A percentile compares a stretch with the other conserved stretches of the same genome.
Evolutionary conservation across 2,797 vertebrate species (phyloP).

Genomic region (Esox lucius): DNA sequence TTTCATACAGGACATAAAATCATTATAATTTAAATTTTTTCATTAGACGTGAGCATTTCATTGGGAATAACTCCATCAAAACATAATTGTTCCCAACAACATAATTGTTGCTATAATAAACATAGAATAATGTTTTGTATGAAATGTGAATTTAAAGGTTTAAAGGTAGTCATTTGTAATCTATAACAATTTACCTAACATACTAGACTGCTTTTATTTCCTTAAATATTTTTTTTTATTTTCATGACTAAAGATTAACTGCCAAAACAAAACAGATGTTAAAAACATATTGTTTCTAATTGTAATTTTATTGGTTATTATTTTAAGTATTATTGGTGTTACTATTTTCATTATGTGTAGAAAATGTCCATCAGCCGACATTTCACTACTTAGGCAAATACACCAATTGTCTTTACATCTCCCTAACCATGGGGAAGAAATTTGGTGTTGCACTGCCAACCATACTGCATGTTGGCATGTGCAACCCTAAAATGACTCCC

Average conservation of each 20-base stretch:
- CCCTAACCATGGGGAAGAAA: slow-evolving; percentile 30
- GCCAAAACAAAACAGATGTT: background rate
- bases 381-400: too few species aligned
- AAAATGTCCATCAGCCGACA: background rate
- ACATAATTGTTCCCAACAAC: background rate
- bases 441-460: slow-evolving; percentile 41
- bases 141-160: background rate
- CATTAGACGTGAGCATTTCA: background rate
- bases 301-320: background rate
- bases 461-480: slow-evolving; percentile 14
- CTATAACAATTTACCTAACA: background rate
- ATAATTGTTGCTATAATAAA: background rate
- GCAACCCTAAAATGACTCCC: slow-evolving; percentile 46
- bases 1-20: background rate
- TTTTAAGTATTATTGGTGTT: background rate
- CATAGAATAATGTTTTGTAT: background rate
- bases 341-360: background rate
- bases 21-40: background rate
- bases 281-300: background rate
- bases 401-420: too few species aligned
- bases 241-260: background rate
- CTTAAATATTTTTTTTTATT: background rate
- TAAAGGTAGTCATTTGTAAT: background rate
- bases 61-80: background rate
- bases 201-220: too few species aligned